These are phyloP conservation scores for Acholoe squamosa DNA, from an alignment of 2,888 invertebrate genomes.

Conservation along the genomic window DNA sequence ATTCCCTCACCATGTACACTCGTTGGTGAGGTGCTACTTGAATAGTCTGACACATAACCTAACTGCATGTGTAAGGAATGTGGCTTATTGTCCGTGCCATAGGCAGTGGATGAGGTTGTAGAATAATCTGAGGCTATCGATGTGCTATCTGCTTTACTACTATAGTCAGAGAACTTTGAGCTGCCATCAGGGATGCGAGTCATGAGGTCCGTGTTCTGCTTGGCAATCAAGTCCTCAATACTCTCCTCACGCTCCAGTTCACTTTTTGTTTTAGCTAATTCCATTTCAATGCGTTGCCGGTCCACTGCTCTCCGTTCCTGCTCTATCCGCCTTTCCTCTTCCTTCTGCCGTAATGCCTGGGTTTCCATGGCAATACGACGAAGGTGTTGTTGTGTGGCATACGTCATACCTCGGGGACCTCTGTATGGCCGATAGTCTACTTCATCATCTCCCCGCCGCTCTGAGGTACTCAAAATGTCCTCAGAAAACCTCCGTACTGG, in stretches of 20 bases:
- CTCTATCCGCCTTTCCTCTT: constrained; percentile 64
- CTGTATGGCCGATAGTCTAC: constrained; percentile 38
- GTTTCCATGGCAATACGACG: constrained; percentile 66
- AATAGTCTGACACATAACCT: constrained; percentile 64
- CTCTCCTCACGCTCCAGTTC: constrained; percentile 67
- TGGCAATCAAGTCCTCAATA: constrained; percentile 58
- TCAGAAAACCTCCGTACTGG: constrained; percentile 65
- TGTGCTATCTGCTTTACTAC: constrained; percentile 60
- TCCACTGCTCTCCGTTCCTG: constrained; percentile 62
- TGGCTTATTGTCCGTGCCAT: constrained; percentile 56
- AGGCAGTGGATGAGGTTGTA: constrained; percentile 67
- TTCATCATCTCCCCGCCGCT: constrained; percentile 47
- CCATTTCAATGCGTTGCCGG: constrained; percentile 65
- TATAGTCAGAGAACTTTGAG: constrained; percentile 62
- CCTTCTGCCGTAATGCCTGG: constrained; percentile 63
- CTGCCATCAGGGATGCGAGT: constrained; percentile 39
- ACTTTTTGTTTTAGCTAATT: constrained; percentile 61
- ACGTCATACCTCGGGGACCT: constrained; percentile 6
- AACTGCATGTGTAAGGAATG: constrained; percentile 31
- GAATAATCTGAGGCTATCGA: constrained; percentile 71
- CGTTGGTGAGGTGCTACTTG: constrained; percentile 64
- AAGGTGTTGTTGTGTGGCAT: constrained; percentile 66
- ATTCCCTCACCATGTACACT: constrained; percentile 47
- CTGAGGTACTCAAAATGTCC: constrained; percentile 38
- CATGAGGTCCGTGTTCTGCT: constrained; percentile 43